These are phyloP conservation scores for Xenopus laevis DNA, from an alignment of 2,113 vertebrate species.

Conservation along the genomic window DNA sequence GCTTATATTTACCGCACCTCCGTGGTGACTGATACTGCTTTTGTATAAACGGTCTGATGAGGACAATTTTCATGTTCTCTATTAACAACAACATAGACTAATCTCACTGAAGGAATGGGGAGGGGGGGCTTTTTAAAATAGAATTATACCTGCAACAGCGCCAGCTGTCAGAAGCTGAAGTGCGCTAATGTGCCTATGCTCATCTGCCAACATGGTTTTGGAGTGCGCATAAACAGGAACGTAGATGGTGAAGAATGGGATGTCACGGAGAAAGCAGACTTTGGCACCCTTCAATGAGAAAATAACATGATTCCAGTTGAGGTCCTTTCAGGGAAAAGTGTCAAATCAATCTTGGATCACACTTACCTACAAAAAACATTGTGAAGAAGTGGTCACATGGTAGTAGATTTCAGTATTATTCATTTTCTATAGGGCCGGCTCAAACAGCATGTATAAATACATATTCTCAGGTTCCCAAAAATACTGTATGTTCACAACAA, in stretches of 20 bases:
- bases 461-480: no score
- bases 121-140: constrained; percentile 46
- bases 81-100: constrained; percentile 39
- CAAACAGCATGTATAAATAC: no score
- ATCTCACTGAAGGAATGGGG: constrained; percentile 11
- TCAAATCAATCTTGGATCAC: no score
- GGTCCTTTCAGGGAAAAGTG: no score
- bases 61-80: constrained; percentile 57
- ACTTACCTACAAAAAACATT: no score
- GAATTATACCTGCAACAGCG: constrained; percentile 86
- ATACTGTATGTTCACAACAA: no score
- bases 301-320: no score
- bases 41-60: constrained; percentile 55
- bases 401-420: no score
- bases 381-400: no score
- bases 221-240: constrained; percentile 94
- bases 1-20: constrained; percentile 68
- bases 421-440: no score
- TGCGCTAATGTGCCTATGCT: constrained; percentile 80
- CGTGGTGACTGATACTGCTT: constrained; percentile 64
- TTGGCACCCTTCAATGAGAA: constrained; percentile 84
- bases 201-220: constrained; percentile 83
- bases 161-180: constrained; percentile 91
- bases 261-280: constrained; percentile 97
- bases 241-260: constrained; percentile 98